Evolutionary conservation across 30 jellyfish, hydroid and myxozoan genomes (phyloP).

Genomic region (Morbakka virulenta): DNA sequence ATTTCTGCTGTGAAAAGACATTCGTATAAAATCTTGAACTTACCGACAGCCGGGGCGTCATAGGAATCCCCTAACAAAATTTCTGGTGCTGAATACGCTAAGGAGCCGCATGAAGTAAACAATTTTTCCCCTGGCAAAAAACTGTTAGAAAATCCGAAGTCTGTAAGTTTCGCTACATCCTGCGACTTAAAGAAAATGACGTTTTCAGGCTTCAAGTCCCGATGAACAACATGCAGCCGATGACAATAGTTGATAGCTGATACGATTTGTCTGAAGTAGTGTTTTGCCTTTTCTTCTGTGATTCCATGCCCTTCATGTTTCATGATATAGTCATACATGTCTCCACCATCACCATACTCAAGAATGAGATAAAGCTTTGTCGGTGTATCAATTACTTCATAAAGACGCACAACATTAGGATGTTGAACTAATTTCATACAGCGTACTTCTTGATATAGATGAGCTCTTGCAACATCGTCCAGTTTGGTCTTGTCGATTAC

Average conservation of each 20-base stretch:
- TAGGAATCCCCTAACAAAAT: slow-evolving; percentile 92
- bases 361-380: slow-evolving; percentile 86
- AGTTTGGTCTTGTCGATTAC: slow-evolving; percentile 91
- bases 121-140: slow-evolving; percentile 91
- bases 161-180: slow-evolving; percentile 92
- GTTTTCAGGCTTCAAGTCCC: slow-evolving; percentile 98
- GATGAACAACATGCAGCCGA: slow-evolving; percentile 96
- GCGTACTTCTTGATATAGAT: slow-evolving; percentile 86
- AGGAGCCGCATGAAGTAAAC: slow-evolving; percentile 92
- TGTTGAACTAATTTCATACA: slow-evolving; percentile 96
- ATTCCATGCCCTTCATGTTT: slow-evolving; percentile 84
- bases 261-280: slow-evolving; percentile 87
- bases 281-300: slow-evolving; percentile 91
- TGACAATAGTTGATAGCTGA: slow-evolving; percentile 97
- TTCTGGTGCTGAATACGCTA: slow-evolving; percentile 99
- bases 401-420: slow-evolving; percentile 93
- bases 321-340: slow-evolving; percentile 97
- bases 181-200: slow-evolving; percentile 84
- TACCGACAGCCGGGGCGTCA: slow-evolving; percentile 98
- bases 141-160: slow-evolving; percentile 94
- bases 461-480: slow-evolving; percentile 89
- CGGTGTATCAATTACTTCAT: slow-evolving; percentile 93
- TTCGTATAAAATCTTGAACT: no score
- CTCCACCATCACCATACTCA: slow-evolving; percentile 98
- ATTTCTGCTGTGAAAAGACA: no score